These are phyloP conservation scores for Megaceryle alcyon DNA, from an alignment of 2,797 vertebrate genomes.

Conservation along the genomic window DNA sequence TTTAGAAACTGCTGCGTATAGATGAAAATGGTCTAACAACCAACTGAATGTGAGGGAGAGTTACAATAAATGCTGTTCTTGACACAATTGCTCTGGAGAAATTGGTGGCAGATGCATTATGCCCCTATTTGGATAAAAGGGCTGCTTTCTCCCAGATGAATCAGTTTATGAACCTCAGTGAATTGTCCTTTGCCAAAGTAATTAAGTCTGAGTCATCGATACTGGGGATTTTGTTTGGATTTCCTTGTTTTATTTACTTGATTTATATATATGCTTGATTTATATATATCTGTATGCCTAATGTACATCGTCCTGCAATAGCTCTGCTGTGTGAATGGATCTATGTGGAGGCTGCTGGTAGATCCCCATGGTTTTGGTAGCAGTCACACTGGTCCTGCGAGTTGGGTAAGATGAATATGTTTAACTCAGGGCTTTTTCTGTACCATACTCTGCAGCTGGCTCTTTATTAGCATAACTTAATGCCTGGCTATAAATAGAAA, in stretches of 20 bases:
- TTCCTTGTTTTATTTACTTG: background rate
- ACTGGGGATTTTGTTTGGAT: background rate
- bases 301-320: rapidly evolving
- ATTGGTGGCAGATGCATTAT: background rate
- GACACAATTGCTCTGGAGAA: background rate
- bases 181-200: conserved; percentile 2
- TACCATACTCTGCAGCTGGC: background rate
- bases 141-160: background rate
- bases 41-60: background rate
- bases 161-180: background rate
- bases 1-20: background rate
- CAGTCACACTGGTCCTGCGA: background rate
- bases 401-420: background rate
- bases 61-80: background rate
- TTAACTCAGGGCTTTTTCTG: background rate
- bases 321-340: background rate
- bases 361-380: background rate
- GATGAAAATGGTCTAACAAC: background rate
- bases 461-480: conserved; percentile 57
- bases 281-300: background rate
- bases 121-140: conserved; percentile 1
- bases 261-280: background rate
- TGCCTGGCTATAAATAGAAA: conserved; percentile 77
- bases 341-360: background rate
- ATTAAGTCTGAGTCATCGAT: background rate